Base-by-base conservation (phyloP, 2,113 vertebrate genomes). In the Maccullochella peelii region DNA sequence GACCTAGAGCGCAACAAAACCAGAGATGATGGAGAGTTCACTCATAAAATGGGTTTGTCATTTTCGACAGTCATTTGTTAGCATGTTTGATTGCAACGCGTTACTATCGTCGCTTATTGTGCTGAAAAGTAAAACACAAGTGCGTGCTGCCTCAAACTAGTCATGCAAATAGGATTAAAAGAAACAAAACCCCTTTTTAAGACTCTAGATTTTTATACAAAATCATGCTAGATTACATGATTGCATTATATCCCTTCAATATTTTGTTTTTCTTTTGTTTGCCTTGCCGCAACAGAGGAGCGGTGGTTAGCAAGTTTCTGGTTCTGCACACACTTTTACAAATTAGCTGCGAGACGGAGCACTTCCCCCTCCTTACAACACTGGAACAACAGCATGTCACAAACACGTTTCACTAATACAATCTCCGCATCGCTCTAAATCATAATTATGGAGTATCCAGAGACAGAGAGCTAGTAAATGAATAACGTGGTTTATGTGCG, bases 361-460 rank as follows among this genome's bases (percentile, higher is more conserved):
- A 21, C 68, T 79, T 85, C 68, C 63, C 73, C 44, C 71, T 55
- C 44, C 62, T 74, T 36, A 49, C 65, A 67, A 50, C 57, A 6
- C 38, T 52, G 72, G 55, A 91, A 79, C 86, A 90, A 83, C 68
- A 57, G 52, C 61, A 62, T 20, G 67, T 84, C 77, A 72, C 42
- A 89, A 92, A 87, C 90, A 88, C 36, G 8, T 65, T 73, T 80
- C 80, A 44, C 84, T 79, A 85, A 81, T 82, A 79, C 66, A 47
- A 85, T 82, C 77, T 75, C 65, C 9, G 50, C 83, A 80, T 89
- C 57, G 7, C 75, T 79, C 71, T 89, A 74, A 80, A 92, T 92
- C 90, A 86, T 57, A 74, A 76, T 86, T 85, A 86, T 79, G 72
- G 73, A 25, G 72, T 78, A 47, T 86, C 65, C 80, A 76, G 61